Evolutionary conservation across 2,888 invertebrate species (phyloP).

Genomic region (Aleiodes testaceus): DNA sequence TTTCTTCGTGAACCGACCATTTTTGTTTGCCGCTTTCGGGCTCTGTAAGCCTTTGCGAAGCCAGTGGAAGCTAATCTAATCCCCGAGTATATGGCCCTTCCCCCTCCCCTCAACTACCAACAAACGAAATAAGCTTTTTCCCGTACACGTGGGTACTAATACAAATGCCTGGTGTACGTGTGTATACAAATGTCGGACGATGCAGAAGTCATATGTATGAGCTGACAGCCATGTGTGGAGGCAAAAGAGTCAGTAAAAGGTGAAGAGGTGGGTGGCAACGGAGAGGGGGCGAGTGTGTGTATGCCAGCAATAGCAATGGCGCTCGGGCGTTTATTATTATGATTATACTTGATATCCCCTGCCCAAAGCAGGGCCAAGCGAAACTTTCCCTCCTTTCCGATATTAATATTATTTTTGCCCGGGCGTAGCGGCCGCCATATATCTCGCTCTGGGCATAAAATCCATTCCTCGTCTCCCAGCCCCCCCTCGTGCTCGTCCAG

Average conservation of each 20-base stretch:
- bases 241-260: constrained; percentile 45
- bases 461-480: constrained; percentile 69
- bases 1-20: constrained; percentile 58
- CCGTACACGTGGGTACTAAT: constrained; percentile 25
- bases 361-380: constrained; percentile 71
- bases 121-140: constrained; percentile 37
- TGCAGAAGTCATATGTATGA: constrained; percentile 18
- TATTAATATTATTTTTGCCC: constrained; percentile 73
- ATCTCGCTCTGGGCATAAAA: constrained; percentile 73
- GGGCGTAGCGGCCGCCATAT: constrained; percentile 73
- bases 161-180: constrained; percentile 45
- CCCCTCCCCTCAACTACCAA: constrained; percentile 40
- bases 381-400: constrained; percentile 73
- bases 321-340: constrained; percentile 72
- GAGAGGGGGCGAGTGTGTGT: constrained; percentile 39
- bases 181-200: constrained; percentile 46
- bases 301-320: constrained; percentile 65
- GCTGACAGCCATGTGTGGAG: constrained; percentile 57
- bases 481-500: constrained; percentile 51
- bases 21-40: constrained; percentile 67
- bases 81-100: constrained; percentile 63
- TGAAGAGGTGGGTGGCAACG: constrained; percentile 38
- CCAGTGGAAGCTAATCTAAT: constrained; percentile 68
- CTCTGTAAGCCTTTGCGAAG: constrained; percentile 67
- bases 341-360: constrained; percentile 72